These are phyloP conservation scores for Dipus sagitta DNA, from an alignment of 2,797 vertebrate species.

Conservation along the genomic window DNA sequence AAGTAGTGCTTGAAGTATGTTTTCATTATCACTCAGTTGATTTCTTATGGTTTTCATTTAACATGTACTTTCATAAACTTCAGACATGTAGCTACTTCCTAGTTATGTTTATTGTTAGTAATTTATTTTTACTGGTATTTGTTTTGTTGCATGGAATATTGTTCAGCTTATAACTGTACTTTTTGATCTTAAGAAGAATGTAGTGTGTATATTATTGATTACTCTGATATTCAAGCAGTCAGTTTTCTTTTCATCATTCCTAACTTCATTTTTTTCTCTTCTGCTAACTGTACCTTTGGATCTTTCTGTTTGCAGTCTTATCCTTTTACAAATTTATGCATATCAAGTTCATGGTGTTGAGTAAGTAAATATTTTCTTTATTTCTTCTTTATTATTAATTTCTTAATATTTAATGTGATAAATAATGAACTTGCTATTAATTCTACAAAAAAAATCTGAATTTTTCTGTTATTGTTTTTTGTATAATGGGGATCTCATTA, in stretches of 20 bases:
- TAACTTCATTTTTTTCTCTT: not conserved
- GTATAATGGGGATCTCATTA: no score
- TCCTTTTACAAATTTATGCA: not conserved
- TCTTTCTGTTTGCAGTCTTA: not conserved
- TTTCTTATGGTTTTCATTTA: slow-evolving; percentile 3
- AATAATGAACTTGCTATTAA: not conserved
- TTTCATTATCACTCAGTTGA: slow-evolving; percentile 7
- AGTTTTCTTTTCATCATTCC: not conserved
- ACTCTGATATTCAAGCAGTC: not conserved
- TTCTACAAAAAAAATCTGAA: not conserved
- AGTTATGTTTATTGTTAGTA: not conserved
- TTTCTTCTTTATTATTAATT: not conserved
- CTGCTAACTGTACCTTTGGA: not conserved
- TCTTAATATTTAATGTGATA: not conserved
- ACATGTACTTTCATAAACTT: not conserved
- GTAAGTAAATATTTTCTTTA: not conserved
- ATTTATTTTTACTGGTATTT: not conserved
- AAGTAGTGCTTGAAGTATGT: not conserved
- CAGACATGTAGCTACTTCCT: not conserved
- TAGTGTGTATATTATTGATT: not conserved
- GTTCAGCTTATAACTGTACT: not conserved
- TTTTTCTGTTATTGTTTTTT: not conserved
- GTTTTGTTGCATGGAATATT: not conserved
- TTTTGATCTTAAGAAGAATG: not conserved
- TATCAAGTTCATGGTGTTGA: not conserved